Conservation (phyloP, 2,797 vertebrate genomes). For the Phrynocephalus forsythii region DNA sequence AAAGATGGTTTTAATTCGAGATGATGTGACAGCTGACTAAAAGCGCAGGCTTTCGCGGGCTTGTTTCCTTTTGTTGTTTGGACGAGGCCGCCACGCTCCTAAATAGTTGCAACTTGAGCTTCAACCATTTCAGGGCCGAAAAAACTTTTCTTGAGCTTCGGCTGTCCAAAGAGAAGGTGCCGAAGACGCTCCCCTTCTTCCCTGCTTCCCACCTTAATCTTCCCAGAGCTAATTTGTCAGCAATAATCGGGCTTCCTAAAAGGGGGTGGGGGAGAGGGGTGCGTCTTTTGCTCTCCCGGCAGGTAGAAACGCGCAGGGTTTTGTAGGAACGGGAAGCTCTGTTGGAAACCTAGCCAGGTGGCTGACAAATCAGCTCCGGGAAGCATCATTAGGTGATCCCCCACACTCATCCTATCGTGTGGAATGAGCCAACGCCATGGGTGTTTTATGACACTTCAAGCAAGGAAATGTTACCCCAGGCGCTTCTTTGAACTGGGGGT, state of each 20-base stretch:
- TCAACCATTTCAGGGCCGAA: constrained; percentile 19
- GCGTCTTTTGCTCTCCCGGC: neutral
- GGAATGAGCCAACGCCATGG: neutral
- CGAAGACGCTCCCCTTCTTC: constrained; percentile 16
- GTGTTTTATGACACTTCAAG: neutral
- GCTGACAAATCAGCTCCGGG: neutral
- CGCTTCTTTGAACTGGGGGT: neutral
- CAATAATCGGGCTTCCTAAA: neutral
- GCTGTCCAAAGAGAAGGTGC: neutral
- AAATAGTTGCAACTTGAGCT: neutral
- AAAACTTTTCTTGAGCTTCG: constrained; percentile 24
- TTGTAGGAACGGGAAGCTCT: constrained; percentile 14
- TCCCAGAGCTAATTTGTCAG: constrained; percentile 15
- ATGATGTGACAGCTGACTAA: constrained; percentile 21
- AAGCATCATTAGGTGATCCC: neutral
- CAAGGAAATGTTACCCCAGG: neutral
- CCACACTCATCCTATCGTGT: neutral
- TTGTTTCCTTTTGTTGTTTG: neutral
- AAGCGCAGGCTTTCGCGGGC: constrained; percentile 18
- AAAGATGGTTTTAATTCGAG: constrained; percentile 24
- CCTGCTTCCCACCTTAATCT: neutral
- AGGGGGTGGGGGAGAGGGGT: neutral
- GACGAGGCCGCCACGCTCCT: neutral
- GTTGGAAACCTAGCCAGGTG: constrained; percentile 17
- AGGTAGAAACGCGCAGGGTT: neutral